A percentile compares a stretch with the other conserved stretches of the same genome.
Conservation (phyloP, 2,888 invertebrate species). For the Zonitis immaculata region DNA sequence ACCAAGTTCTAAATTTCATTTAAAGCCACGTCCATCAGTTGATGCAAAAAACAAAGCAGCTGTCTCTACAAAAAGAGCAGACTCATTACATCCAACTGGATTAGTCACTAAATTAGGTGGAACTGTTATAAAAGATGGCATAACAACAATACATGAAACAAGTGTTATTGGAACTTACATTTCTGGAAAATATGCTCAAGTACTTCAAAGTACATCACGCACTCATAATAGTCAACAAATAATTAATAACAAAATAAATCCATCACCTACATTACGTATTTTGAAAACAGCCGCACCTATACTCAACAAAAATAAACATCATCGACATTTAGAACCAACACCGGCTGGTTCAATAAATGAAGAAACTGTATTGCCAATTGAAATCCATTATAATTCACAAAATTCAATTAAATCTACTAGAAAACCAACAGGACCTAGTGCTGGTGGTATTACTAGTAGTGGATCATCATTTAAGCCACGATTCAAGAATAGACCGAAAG, state of each 20-base stretch:
- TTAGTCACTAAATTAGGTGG: slow-evolving; percentile 81
- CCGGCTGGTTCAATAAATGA: slow-evolving; percentile 55
- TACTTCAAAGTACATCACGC: slow-evolving; percentile 76
- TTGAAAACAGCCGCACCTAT: slow-evolving; percentile 71
- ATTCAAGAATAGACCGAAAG: slow-evolving; percentile 57
- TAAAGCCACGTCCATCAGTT: slow-evolving; percentile 50
- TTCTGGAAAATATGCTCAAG: slow-evolving; percentile 84
- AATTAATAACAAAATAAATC: slow-evolving; percentile 55
- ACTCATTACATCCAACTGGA: slow-evolving; percentile 69
- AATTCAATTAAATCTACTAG: slow-evolving; percentile 51
- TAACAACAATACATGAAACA: slow-evolving; percentile 81
- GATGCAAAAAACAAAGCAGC: slow-evolving; percentile 42
- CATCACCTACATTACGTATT: slow-evolving; percentile 63
- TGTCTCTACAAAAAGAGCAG: slow-evolving; percentile 48
- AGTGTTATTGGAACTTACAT: slow-evolving; percentile 87
- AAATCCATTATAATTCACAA: slow-evolving; percentile 52
- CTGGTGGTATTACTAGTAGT: slow-evolving; percentile 37
- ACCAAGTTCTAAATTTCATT: slow-evolving; percentile 58
- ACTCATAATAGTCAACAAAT: slow-evolving; percentile 53
- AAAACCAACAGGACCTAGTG: slow-evolving; percentile 50
- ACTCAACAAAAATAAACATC: slow-evolving; percentile 48
- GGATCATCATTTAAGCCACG: slow-evolving; percentile 41
- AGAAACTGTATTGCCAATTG: slow-evolving; percentile 53
- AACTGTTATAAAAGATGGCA: slow-evolving; percentile 74
- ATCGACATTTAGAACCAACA: slow-evolving; percentile 61